These are phyloP conservation scores for Drosophila fuyamai DNA, from an alignment of 1,140 invertebrate species.

Conservation along the genomic window DNA sequence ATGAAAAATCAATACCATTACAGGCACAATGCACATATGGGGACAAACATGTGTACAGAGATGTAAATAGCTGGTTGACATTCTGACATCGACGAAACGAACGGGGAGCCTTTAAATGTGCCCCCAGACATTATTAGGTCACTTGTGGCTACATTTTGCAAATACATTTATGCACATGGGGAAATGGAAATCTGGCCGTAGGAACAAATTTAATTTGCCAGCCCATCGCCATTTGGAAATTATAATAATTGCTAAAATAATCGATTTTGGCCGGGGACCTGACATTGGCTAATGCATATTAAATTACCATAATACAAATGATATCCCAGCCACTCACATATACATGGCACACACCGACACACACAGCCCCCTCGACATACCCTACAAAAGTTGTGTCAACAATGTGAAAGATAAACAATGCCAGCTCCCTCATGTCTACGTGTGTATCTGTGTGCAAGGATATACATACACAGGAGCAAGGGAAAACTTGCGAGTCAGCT, in stretches of 20 bases:
- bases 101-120: conserved; percentile 21
- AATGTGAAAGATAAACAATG: conserved; percentile 74
- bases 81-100: conserved; percentile 47
- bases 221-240: conserved; percentile 37
- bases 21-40: conserved; percentile 57
- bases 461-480: conserved; percentile 16
- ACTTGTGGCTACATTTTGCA: conserved; percentile 33
- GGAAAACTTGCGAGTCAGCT: conserved; percentile 47
- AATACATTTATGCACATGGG: not conserved
- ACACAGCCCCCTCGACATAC: conserved; percentile 5
- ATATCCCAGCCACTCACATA: conserved; percentile 24
- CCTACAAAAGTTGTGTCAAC: conserved; percentile 62
- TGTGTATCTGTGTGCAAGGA: conserved; percentile 10
- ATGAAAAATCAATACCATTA: conserved; percentile 73
- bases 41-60: conserved; percentile 33
- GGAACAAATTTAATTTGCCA: conserved; percentile 61
- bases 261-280: conserved; percentile 25
- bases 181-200: conserved; percentile 34
- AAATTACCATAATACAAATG: conserved; percentile 48
- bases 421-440: conserved; percentile 10
- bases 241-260: conserved; percentile 62
- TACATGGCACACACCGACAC: not conserved
- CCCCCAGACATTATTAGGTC: conserved; percentile 53
- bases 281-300: conserved; percentile 32
- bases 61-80: conserved; percentile 74